These are phyloP conservation scores for Physella acuta DNA, from an alignment of 1,140 invertebrate genomes.

Conservation along the genomic window DNA sequence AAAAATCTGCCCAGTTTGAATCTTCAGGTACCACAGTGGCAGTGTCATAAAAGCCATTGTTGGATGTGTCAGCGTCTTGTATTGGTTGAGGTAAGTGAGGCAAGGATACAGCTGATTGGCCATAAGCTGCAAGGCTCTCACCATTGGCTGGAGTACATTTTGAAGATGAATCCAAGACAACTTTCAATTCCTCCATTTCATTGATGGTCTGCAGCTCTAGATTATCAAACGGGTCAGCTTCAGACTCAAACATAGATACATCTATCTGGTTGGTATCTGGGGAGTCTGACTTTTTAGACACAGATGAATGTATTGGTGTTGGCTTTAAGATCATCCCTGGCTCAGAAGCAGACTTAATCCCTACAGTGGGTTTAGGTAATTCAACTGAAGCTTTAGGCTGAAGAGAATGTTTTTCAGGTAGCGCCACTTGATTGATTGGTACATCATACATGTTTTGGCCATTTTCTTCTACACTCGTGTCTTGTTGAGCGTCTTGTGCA, in stretches of 20 bases:
- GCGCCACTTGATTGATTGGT: conserved; percentile 3
- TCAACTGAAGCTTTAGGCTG: background rate
- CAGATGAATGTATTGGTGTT: conserved; percentile 23
- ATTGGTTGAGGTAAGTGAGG: too few relatives aligned
- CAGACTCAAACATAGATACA: conserved; percentile 43
- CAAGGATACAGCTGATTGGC: too few relatives aligned
- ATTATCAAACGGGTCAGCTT: conserved; percentile 47
- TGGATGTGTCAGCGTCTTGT: too few relatives aligned
- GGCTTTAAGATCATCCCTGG: conserved; percentile 39
- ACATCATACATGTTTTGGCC: conserved; percentile 19
- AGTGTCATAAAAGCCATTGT: too few relatives aligned
- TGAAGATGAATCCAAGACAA: conserved; percentile 17
- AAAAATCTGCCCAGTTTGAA: too few relatives aligned
- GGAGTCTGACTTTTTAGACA: conserved; percentile 1
- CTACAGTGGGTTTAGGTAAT: conserved; percentile 13
- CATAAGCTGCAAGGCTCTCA: too few relatives aligned
- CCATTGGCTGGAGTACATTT: background rate
- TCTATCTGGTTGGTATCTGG: conserved; percentile 30
- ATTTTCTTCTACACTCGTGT: conserved; percentile 14
- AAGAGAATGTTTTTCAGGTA: background rate
- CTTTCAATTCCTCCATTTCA: conserved; percentile 42
- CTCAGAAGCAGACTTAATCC: conserved; percentile 25
- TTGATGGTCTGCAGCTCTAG: conserved; percentile 44
- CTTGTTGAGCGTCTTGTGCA: background rate
- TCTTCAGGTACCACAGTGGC: background rate